A percentile compares a stretch with the other conserved stretches of the same genome.
Evolutionary conservation across 92 coral and sea anemone species (phyloP).

Genomic region (Bergia sp.): DNA sequence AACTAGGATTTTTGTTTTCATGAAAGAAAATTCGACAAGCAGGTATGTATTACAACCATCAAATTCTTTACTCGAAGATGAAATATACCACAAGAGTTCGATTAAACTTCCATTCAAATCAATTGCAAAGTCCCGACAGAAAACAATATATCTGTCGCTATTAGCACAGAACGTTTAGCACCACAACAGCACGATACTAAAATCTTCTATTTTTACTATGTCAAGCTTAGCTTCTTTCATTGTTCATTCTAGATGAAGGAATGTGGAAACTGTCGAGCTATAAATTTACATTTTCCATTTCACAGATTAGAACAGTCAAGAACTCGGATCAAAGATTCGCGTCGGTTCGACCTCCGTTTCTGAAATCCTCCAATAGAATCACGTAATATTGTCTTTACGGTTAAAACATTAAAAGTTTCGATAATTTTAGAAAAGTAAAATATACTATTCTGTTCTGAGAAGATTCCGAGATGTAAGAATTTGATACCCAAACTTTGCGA

Average conservation of each 20-base stretch:
- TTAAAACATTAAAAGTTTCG: neutral
- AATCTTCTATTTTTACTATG: conserved; percentile 5
- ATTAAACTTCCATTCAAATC: neutral
- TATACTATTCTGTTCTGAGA: neutral
- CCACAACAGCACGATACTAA: conserved; percentile 19
- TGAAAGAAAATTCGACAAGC: neutral
- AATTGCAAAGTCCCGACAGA: neutral
- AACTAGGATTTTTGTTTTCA: neutral
- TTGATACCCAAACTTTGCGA: conserved; percentile 4
- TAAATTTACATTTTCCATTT: conserved; percentile 25
- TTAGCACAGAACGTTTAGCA: neutral
- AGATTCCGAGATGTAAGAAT: neutral
- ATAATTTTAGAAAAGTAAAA: neutral
- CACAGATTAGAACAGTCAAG: conserved; percentile 16
- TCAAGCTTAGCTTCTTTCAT: neutral
- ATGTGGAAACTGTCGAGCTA: neutral
- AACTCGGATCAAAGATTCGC: neutral
- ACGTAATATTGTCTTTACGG: neutral
- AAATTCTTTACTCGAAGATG: neutral
- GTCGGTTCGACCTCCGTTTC: conserved; percentile 35
- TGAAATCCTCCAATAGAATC: conserved; percentile 21
- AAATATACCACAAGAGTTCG: conserved; percentile 7
- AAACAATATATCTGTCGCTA: neutral
- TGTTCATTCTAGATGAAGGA: conserved; percentile 29
- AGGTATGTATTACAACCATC: neutral